Evolutionary conservation across 2,888 invertebrate species (phyloP).

Genomic region (Iphiclides podalirius): DNA sequence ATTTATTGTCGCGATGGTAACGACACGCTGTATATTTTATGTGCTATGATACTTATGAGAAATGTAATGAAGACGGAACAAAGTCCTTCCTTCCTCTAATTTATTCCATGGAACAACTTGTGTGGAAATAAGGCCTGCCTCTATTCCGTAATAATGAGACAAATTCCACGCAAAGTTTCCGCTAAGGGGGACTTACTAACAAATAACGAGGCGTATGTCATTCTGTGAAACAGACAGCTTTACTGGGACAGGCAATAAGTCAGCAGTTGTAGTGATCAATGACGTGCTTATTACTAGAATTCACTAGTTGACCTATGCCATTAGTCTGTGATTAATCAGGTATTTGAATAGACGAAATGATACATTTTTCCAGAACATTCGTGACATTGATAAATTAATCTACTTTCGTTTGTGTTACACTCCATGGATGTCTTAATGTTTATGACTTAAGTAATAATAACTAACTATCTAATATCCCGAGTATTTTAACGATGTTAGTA

Average conservation of each 20-base stretch:
- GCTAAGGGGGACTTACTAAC: slow-evolving; percentile 15
- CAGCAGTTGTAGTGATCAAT: not conserved
- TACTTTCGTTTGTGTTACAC: too few species aligned
- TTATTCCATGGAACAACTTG: slow-evolving; percentile 17
- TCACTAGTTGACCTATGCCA: not conserved
- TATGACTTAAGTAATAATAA: too few species aligned
- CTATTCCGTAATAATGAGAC: slow-evolving; percentile 20
- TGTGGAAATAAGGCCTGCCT: slow-evolving; percentile 13
- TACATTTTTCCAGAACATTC: too few species aligned
- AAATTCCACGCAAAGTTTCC: slow-evolving; percentile 19
- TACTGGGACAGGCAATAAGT: not conserved
- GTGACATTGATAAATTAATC: too few species aligned
- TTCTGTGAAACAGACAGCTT: slow-evolving; percentile 8
- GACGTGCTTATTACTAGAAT: not conserved
- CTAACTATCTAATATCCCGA: too few species aligned
- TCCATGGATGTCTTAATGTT: too few species aligned
- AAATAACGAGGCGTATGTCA: slow-evolving; percentile 18
- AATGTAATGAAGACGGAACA: too few species aligned
- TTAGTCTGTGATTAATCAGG: not conserved
- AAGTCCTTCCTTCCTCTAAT: slow-evolving; percentile 8
- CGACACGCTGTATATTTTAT: too few species aligned
- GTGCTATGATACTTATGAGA: too few species aligned
- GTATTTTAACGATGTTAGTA: too few species aligned
- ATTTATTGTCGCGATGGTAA: too few species aligned
- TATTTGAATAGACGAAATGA: too few species aligned